Evolutionary conservation across 2,797 vertebrate genomes (phyloP).

Genomic region (Anas acuta): DNA sequence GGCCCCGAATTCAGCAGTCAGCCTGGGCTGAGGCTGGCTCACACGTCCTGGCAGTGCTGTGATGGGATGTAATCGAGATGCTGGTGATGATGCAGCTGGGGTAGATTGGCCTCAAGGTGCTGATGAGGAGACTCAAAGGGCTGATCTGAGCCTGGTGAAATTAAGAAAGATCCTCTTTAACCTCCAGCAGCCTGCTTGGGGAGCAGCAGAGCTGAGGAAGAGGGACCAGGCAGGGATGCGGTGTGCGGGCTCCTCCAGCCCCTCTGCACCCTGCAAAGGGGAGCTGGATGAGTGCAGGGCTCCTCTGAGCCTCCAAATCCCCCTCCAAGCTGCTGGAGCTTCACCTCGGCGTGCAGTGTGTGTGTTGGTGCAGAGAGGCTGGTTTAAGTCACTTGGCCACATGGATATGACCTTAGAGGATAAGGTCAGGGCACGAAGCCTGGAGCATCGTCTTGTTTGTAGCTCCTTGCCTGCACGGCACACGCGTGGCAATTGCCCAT

Average conservation of each 20-base stretch:
- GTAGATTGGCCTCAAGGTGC: neutral
- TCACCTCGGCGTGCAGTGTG: neutral
- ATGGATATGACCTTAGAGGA: neutral
- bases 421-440: neutral
- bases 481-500: neutral
- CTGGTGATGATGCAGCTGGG: slow-evolving; percentile 39
- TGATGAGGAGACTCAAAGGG: slow-evolving; percentile 52
- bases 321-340: slow-evolving; percentile 9
- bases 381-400: neutral
- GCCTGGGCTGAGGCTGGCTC: neutral
- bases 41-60: neutral
- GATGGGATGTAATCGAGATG: slow-evolving; percentile 42
- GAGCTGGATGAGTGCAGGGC: neutral
- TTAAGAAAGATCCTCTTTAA: slow-evolving; percentile 5
- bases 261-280: neutral
- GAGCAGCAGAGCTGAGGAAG: neutral
- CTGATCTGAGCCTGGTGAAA: slow-evolving; percentile 24
- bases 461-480: accelerated
- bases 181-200: neutral
- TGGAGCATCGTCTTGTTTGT: neutral
- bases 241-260: neutral
- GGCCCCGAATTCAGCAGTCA: accelerated
- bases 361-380: accelerated
- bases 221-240: neutral
- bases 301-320: neutral